Evolutionary conservation across 2,113 vertebrate species (phyloP).

Genomic region (Prietella phreatophila): DNA sequence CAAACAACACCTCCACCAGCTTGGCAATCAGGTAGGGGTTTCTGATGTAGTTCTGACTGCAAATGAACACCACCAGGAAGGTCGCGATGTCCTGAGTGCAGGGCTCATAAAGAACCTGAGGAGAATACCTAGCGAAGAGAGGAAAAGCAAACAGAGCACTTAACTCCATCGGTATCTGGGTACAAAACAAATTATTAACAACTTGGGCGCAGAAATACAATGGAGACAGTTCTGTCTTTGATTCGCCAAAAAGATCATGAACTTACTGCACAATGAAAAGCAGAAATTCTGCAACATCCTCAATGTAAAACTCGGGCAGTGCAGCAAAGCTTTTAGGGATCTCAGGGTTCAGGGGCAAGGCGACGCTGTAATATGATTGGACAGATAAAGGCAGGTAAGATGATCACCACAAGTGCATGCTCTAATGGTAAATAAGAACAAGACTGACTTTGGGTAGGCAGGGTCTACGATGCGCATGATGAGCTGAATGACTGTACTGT

Average conservation of each 20-base stretch:
- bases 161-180: too few relatives aligned
- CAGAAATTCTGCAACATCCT: conserved; percentile 98
- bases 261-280: conserved; percentile 99
- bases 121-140: conserved; percentile 82
- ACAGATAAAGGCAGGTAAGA: conserved; percentile 12
- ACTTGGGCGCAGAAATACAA: background rate
- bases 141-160: background rate
- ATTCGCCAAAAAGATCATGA: background rate
- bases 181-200: background rate
- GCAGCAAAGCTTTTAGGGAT: conserved; percentile 96
- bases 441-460: conserved; percentile 89
- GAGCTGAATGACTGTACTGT: conserved; percentile 96
- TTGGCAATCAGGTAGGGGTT: conserved; percentile 98
- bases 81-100: conserved; percentile 96
- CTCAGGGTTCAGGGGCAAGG: conserved; percentile 89
- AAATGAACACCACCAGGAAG: conserved; percentile 97
- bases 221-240: background rate
- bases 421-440: background rate
- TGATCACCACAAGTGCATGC: background rate
- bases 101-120: conserved; percentile 97
- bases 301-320: conserved; percentile 97
- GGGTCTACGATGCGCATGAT: conserved; percentile 93
- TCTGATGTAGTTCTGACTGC: conserved; percentile 98
- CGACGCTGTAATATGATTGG: conserved; percentile 72
- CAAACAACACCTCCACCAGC: conserved; percentile 97